Evolutionary conservation across 2,113 vertebrate species (phyloP), one percentile per base, ranked within the genome.

Genomic region (Peromyscus californicus): DNA sequence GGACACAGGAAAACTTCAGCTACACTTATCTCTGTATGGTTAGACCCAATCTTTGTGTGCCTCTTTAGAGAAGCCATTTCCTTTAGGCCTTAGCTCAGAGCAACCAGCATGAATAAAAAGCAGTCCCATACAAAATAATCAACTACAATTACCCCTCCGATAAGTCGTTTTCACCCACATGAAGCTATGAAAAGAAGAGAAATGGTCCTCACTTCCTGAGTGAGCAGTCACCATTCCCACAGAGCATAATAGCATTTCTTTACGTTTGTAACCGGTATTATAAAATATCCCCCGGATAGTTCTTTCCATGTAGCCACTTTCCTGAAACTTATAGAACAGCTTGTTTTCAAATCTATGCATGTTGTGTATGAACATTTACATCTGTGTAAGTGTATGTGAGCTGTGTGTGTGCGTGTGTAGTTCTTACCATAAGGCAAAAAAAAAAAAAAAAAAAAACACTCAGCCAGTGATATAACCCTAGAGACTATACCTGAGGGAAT

Each of bases 171-270:
- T 75, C 15, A 54, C n/a, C n/a, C 39, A 45, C 1, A 29, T 17
- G 80, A 89, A 94, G 76, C 9, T 82, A 65, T 39, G 42, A 65
- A 86, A 78, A 89, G 10, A 65, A 67, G 19, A 96, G 57, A 83
- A 70, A 54, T 4, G 54, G 33, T 36, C 72, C n/a, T 59, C 31
- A 70, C 29, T 42, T 76, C 70, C 59, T n/a, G 70, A 78, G 89
- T 69, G 59, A 95, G 12, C 9, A 39, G 4, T 90, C 67, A 72
- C n/a, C n/a, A 61, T 69, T 45, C 17, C 70, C n/a, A 33, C 3
- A 36, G 67, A 90, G 26, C 57, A 39, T 31, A 31, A 31, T 36
- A 17, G 36, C 16, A 4, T 26, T 22, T 42, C 31, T 39, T n/a
- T 7, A 36, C 59, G 31, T 83, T 42, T 57, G 39, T 19, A 24